Base-by-base conservation (phyloP, 2,888 invertebrate species). In the Microdon myrmicae region DNA sequence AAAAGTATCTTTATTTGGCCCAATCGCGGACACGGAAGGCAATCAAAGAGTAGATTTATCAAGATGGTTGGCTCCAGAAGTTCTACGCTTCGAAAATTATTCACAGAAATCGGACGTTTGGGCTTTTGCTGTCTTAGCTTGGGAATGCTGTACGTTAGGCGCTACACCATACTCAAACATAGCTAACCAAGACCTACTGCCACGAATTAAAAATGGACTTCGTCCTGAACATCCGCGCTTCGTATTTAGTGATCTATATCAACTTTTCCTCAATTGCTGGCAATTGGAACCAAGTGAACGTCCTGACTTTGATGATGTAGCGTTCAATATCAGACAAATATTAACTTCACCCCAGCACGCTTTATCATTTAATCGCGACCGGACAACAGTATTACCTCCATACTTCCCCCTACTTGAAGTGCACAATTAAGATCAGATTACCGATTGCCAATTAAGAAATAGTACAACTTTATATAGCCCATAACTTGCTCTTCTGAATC, bases 261-360 rank as follows among this genome's bases (percentile, higher is more conserved):
- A 93, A 76, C 79, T 92, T 49, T 86, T 92, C 81, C 81, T 89
- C 31, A 89, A 91, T 72, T 93, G 93, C 73, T 94, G 93, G 93
- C 90, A 90, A 74, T 79, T 87, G 9, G 90, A 92, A 76, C 85
- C 87, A 7, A 90, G 89, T 56, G 93, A 94, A 73, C 82, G 93
- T 68, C 92, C 90, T 0, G 82, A 84, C 6, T 91, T 90, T 72
- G 81, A 84, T 3, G 84, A 86, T 58, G 81, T 91, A 10, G 77
- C 83, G 3, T 82, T 81, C 71, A 76, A 73, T 56, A 73, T 80
- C 7, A 73, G 79, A 35, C 79, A 80, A 64, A 60, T 80, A 47
- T 73, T 80, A 71, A 77, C 77, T 8, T 79, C 79, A 47, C 74
- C 80, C 1, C 70, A 73, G 2, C 79, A 80, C 70, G 75, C 76